Conservation (phyloP, 2,113 vertebrate genomes). For the Apodemus speciosus region DNA sequence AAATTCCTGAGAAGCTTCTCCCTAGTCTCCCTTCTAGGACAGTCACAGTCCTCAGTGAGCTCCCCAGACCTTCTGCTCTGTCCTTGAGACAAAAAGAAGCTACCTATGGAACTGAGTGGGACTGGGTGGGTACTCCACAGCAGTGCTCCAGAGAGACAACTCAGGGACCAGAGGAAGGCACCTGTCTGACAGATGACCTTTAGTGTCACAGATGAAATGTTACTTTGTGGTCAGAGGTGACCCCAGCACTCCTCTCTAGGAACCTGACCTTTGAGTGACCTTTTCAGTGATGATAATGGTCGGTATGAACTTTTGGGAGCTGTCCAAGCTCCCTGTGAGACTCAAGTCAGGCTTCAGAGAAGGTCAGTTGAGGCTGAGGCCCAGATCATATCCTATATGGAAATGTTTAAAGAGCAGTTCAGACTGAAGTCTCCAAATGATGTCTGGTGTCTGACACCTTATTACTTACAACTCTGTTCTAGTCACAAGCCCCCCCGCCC, state of each 20-base stretch:
- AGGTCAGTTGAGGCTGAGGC: not conserved
- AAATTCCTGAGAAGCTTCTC: not conserved
- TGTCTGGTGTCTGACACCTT: not conserved
- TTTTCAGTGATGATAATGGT: constrained; percentile 29
- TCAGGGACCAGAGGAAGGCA: not conserved
- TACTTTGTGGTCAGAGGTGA: not conserved
- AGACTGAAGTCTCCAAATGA: not conserved
- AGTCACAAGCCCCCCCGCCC: not conserved
- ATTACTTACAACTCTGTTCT: not conserved
- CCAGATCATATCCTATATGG: not conserved
- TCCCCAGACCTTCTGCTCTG: not conserved
- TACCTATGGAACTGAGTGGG: not conserved
- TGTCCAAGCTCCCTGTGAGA: not conserved
- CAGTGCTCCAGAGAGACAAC: not conserved
- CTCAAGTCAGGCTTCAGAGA: not conserved
- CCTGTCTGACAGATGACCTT: constrained; percentile 53
- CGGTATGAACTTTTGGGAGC: not conserved
- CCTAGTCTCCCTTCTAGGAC: not conserved
- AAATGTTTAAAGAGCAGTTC: not conserved
- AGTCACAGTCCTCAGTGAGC: accelerated
- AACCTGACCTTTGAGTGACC: constrained; percentile 54
- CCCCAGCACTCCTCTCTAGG: not conserved
- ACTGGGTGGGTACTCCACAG: not conserved
- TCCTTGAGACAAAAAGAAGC: not conserved
- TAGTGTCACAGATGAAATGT: constrained; percentile 19